A percentile compares a stretch with the other conserved stretches of the same genome.
Evolutionary conservation across 64 coral and sea anemone genomes (phyloP).

Genomic region (Pachyseris speciosa): DNA sequence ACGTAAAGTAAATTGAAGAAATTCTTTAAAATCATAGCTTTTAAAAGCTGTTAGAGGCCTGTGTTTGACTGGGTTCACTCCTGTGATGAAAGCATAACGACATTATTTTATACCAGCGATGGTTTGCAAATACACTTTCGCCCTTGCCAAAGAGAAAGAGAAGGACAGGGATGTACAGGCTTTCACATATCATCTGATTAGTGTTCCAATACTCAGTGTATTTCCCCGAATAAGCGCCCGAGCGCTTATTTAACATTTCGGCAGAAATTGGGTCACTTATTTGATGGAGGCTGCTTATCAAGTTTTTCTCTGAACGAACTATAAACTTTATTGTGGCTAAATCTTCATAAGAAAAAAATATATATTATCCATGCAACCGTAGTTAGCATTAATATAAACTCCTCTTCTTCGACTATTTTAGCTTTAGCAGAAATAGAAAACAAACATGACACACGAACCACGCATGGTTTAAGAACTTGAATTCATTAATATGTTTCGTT

Average conservation of each 20-base stretch:
- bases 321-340: background rate
- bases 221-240: too few relatives aligned
- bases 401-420: background rate
- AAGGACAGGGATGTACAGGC: too few relatives aligned
- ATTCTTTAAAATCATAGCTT: too few relatives aligned
- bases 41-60: too few relatives aligned
- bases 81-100: too few relatives aligned
- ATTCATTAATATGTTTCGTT: background rate
- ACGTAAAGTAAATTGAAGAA: too few relatives aligned
- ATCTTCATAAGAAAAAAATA: background rate
- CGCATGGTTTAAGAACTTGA: background rate
- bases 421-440: background rate
- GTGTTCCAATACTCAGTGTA: too few relatives aligned
- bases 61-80: too few relatives aligned
- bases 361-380: background rate
- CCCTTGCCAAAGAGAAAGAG: too few relatives aligned
- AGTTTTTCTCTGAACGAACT: background rate
- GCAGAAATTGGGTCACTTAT: background rate
- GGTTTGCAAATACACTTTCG: too few relatives aligned
- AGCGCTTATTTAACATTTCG: background rate
- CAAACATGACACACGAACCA: background rate
- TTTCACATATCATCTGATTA: too few relatives aligned
- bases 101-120: too few relatives aligned
- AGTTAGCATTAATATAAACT: background rate
- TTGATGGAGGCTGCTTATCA: background rate